Percentiles rank a stretch among this genome's conserved stretches.
Evolutionary conservation across 2,113 vertebrate species (phyloP).

Genomic region (Australoheros scitulus): DNA sequence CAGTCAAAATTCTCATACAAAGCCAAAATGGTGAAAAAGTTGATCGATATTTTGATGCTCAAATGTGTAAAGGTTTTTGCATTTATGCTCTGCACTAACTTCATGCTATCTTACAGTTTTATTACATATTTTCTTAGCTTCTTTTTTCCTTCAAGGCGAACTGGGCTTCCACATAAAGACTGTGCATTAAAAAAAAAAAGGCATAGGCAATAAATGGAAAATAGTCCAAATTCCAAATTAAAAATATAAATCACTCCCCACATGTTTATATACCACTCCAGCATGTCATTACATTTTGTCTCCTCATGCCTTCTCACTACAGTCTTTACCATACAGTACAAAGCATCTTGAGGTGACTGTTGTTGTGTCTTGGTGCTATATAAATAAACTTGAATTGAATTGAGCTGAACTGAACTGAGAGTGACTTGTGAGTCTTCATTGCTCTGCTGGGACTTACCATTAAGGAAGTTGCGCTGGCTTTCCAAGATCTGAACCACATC

Average conservation of each 20-base stretch:
- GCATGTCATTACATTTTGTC: background rate
- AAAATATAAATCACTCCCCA: background rate
- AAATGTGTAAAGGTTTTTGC: background rate
- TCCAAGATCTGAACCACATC: slow-evolving; percentile 90
- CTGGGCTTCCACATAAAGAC: background rate
- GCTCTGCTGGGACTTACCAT: slow-evolving; percentile 77
- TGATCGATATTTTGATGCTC: rapidly evolving
- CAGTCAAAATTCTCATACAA: background rate
- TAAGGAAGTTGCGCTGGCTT: slow-evolving; percentile 91
- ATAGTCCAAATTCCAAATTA: background rate
- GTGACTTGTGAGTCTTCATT: background rate
- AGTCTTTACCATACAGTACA: too few species aligned
- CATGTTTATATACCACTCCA: background rate
- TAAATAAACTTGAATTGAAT: background rate
- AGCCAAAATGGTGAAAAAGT: background rate
- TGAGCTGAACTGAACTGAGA: background rate
- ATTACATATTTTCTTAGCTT: background rate
- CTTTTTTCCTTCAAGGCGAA: background rate
- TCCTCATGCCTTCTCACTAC: too few species aligned
- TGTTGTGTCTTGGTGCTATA: background rate
- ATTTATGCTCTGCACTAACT: background rate
- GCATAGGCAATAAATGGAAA: background rate
- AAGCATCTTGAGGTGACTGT: background rate
- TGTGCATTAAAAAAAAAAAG: background rate
- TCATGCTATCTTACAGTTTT: background rate